These are phyloP conservation scores for Helogale parvula DNA, from an alignment of 2,113 vertebrate species.

Conservation along the genomic window DNA sequence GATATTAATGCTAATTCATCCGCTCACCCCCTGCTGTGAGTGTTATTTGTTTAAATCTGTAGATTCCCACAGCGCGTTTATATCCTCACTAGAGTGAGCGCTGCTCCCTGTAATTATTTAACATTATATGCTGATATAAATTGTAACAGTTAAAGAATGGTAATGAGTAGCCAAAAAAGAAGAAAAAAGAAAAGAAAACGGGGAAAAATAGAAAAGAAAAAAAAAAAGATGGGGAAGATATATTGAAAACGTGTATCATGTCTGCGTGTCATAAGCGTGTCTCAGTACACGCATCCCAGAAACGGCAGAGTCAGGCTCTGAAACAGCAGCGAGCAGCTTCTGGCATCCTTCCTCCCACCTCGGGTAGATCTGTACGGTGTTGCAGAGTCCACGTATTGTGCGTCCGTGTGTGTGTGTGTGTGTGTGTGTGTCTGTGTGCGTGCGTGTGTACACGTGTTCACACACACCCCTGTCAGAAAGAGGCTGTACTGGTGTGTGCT, in stretches of 20 bases:
- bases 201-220: not conserved
- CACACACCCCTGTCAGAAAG: not conserved
- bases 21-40: constrained; percentile 95
- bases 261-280: not conserved
- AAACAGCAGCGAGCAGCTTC: constrained; percentile 77
- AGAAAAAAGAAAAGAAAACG: constrained; percentile 55
- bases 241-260: not conserved
- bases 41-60: constrained; percentile 99
- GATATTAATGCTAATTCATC: constrained; percentile 99
- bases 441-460: not conserved
- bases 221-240: not conserved
- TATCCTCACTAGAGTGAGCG: constrained; percentile 98
- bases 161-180: constrained; percentile 91
- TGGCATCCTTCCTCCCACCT: constrained; percentile 64
- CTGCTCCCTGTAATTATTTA: constrained; percentile 98
- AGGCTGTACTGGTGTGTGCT: constrained; percentile 68
- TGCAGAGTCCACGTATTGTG: constrained; percentile 70
- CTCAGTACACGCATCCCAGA: constrained; percentile 74
- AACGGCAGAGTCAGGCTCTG: constrained; percentile 84
- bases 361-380: constrained; percentile 49
- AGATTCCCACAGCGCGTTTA: constrained; percentile 98
- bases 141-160: constrained; percentile 98
- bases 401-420: constrained; percentile 47
- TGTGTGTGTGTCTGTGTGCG: constrained; percentile 33
- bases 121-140: constrained; percentile 99